Evolutionary conservation across 1,140 invertebrate species (phyloP), one percentile per base, ranked within the genome.

Genomic region (Tigriopus japonicus): DNA sequence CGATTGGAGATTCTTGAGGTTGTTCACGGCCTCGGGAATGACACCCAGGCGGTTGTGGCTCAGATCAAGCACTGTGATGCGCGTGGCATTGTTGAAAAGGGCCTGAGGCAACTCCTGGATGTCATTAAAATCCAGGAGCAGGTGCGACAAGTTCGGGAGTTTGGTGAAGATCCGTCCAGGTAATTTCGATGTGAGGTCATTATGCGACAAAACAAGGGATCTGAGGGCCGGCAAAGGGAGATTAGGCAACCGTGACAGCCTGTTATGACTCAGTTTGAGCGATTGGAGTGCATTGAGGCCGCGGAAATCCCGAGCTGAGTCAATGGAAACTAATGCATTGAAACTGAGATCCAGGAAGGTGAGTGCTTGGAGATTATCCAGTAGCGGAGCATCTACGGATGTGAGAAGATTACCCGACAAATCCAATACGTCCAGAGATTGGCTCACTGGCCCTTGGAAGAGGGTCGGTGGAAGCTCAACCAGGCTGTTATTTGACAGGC

Each of bases 41-140:
- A 35, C 21, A 54, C 42, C 55, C 41, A 69, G 60, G 41, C 63
- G 63, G 49, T 66, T 68, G 24, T 64, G 66, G 49, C 66, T 85
- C 40, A 93, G 73, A 68, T 88, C 86, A 7, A 92, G 69, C 1
- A 84, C 86, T 68, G 89, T 85, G 51, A 93, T 72, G 69, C 90
- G 90, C 70, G 87, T 86, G 2, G 91, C 74, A 0, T 85, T 83
- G 63, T 85, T 67, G 67, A 93, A 92, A 1, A 87, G 83, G 67
- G 87, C 49, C 24, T 62, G 53, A 17, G 67, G 67, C 21, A 72
- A 23, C 19, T 62, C 65, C 1, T 60, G 64, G 40, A 72, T 49
- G 23, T 84, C 82, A 69, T 93, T 93, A 67, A 90, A 86, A 62
- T 85, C 78, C 55, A 93, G 70, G 70, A 89, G 83, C 23, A 94